Conservation (phyloP, 2,113 vertebrate genomes). For the Xiphias gladius region DNA sequence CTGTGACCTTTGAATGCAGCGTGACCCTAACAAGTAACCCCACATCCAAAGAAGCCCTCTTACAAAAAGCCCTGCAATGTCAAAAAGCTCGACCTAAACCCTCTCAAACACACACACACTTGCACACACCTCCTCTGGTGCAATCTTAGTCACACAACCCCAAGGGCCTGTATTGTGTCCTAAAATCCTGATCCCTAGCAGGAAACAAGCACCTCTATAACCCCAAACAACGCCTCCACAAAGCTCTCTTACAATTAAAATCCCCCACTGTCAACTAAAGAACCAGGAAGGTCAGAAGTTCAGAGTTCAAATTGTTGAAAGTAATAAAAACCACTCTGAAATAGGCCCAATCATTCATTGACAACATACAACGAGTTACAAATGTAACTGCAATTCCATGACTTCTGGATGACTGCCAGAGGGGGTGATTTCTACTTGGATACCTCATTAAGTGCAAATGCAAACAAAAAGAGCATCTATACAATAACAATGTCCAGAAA, state of each 20-base stretch:
- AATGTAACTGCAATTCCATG: conserved; percentile 35
- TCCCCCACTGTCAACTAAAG: conserved; percentile 48
- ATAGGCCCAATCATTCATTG: conserved; percentile 15
- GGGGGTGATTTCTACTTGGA: conserved; percentile 10
- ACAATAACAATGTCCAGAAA: background rate
- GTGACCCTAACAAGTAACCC: conserved; percentile 57
- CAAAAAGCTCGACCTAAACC: conserved; percentile 72
- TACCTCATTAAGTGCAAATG: background rate
- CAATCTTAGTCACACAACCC: conserved; percentile 64
- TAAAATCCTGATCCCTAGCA: conserved; percentile 75
- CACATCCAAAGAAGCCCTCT: conserved; percentile 48
- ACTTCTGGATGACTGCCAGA: conserved; percentile 30
- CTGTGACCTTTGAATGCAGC: conserved; percentile 43
- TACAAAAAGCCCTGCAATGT: conserved; percentile 53
- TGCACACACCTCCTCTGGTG: conserved; percentile 49
- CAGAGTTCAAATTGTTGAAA: conserved; percentile 72
- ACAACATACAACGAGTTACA: conserved; percentile 34
- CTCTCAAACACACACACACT: conserved; percentile 54
- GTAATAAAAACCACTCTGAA: conserved; percentile 44
- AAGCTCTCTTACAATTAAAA: conserved; percentile 68
- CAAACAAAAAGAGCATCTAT: background rate
- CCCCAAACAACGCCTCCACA: conserved; percentile 68
- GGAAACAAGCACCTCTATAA: conserved; percentile 77
- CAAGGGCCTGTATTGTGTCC: conserved; percentile 71
- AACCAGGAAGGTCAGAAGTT: conserved; percentile 60